These are phyloP conservation scores for Pterophyllum scalare DNA, from an alignment of 2,113 vertebrate genomes.

Conservation along the genomic window DNA sequence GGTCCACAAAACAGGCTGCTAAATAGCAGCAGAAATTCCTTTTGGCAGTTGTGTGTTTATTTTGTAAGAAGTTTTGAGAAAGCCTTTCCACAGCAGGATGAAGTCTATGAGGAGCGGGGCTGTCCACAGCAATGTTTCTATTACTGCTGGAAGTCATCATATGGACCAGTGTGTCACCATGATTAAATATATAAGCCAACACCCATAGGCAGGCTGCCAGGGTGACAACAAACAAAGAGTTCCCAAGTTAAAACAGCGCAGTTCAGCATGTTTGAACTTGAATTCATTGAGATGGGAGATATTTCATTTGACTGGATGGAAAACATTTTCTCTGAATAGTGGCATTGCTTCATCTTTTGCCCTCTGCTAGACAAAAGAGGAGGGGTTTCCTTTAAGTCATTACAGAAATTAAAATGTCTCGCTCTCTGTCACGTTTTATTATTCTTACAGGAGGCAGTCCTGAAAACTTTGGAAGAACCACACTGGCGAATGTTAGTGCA, in stretches of 20 bases:
- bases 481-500: constrained; percentile 91
- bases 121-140: constrained; percentile 55
- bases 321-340: constrained; percentile 24
- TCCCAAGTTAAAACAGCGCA: constrained; percentile 40
- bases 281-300: constrained; percentile 27
- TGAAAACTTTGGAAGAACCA: constrained; percentile 94
- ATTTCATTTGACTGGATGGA: constrained; percentile 31
- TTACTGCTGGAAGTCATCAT: constrained; percentile 61
- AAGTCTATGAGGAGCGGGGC: constrained; percentile 33
- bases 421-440: constrained; percentile 63
- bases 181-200: constrained; percentile 55
- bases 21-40: constrained; percentile 56
- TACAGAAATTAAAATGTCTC: constrained; percentile 39
- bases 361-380: constrained; percentile 39
- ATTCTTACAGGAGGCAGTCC: constrained; percentile 86
- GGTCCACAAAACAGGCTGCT: constrained; percentile 26
- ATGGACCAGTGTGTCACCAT: constrained; percentile 56
- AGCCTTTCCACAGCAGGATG: constrained; percentile 49
- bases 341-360: constrained; percentile 44
- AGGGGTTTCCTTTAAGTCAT: constrained; percentile 28
- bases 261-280: constrained; percentile 37
- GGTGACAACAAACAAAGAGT: constrained; percentile 61
- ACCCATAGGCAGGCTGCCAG: constrained; percentile 45
- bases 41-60: constrained; percentile 58
- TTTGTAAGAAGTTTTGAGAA: constrained; percentile 56